These are phyloP conservation scores for Antedon mediterranea DNA, from an alignment of 53 echinoderm and acorn worm species.

Conservation along the genomic window DNA sequence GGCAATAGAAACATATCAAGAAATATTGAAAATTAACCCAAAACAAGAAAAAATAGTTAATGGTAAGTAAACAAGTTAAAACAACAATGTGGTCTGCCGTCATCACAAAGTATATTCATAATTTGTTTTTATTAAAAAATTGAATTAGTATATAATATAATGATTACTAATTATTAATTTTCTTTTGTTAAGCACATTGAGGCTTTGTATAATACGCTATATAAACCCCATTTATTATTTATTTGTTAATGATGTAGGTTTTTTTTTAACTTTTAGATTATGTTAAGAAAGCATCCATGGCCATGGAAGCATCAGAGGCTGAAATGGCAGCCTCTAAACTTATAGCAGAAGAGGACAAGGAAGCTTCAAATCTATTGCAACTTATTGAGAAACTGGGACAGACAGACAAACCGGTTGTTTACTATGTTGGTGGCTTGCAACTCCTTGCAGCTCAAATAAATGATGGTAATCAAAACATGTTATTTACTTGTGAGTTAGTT, in stretches of 20 bases:
- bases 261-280: slow-evolving; percentile 32
- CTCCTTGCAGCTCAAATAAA: slow-evolving; percentile 18
- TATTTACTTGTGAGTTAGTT: too few species aligned
- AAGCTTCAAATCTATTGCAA: slow-evolving; percentile 41
- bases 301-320: slow-evolving; percentile 35
- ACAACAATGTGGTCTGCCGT: too few species aligned
- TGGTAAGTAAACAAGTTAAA: slow-evolving; percentile 22
- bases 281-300: slow-evolving; percentile 33
- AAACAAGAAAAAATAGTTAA: slow-evolving; percentile 65
- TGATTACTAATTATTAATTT: too few species aligned
- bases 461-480: too few species aligned
- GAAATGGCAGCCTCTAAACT: slow-evolving; percentile 34
- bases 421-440: slow-evolving; percentile 71
- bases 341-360: slow-evolving; percentile 40
- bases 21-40: slow-evolving; percentile 47
- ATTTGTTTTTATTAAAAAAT: too few species aligned
- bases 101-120: too few species aligned
- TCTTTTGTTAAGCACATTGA: too few species aligned
- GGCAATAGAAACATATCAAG: slow-evolving; percentile 50
- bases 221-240: too few species aligned
- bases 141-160: too few species aligned
- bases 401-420: slow-evolving; percentile 36
- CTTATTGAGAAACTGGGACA: slow-evolving; percentile 47
- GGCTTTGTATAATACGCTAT: too few species aligned
- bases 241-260: background rate